phyloP scores from a whole-genome alignment of 2,797 vertebrate genomes.

The Synanceia verrucosa region DNA sequence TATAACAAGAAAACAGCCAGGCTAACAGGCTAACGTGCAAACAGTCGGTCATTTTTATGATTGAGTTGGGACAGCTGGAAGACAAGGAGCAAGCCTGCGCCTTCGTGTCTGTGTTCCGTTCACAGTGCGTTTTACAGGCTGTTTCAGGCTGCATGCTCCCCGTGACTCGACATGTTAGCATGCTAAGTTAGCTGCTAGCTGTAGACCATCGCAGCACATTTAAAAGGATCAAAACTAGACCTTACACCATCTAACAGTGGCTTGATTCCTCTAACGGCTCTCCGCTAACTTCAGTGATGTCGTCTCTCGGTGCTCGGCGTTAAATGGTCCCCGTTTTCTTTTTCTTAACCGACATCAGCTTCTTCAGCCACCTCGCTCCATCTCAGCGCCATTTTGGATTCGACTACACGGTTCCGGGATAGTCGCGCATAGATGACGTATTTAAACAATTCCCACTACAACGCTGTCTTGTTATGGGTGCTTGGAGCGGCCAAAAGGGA shows the following conservation, averaged over 20 bases:
- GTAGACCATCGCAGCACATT: not conserved
- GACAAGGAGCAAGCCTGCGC: not conserved
- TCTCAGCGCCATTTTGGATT: constrained; percentile 70
- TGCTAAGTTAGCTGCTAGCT: constrained; percentile 24
- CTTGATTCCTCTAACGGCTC: not conserved
- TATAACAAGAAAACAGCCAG: not conserved
- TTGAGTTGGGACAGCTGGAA: rapidly evolving
- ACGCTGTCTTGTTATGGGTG: too few species aligned
- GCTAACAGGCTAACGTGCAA: not conserved
- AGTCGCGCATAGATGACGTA: constrained; percentile 49
- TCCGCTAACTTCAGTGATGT: not conserved
- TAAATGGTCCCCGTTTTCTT: not conserved
- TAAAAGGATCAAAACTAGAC: not conserved
- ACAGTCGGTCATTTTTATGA: rapidly evolving
- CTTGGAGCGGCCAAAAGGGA: too few species aligned
- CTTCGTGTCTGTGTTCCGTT: not conserved
- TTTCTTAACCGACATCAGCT: constrained; percentile 59
- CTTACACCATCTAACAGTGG: constrained; percentile 20
- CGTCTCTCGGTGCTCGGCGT: not conserved
- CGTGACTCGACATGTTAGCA: constrained; percentile 72
- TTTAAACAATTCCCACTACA: too few species aligned
- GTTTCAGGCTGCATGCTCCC: not conserved
- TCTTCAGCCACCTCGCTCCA: constrained; percentile 18
- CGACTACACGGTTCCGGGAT: constrained; percentile 11
- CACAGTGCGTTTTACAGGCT: not conserved